These are phyloP conservation scores for Synergus laeviventris DNA, from an alignment of 2,888 invertebrate species.

Conservation along the genomic window DNA sequence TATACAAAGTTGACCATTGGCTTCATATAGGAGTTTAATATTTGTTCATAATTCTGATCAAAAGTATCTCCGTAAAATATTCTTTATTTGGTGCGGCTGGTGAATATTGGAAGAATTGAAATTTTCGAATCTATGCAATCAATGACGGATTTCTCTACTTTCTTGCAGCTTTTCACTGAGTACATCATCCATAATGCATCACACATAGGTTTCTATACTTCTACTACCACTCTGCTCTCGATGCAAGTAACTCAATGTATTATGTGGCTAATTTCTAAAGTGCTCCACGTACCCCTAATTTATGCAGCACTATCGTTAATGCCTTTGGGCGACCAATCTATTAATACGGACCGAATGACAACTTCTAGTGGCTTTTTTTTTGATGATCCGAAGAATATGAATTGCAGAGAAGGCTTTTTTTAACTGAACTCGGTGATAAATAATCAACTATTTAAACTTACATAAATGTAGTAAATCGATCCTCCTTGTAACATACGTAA, in stretches of 20 bases:
- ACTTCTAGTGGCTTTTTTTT: neutral
- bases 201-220: conserved; percentile 6
- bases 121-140: neutral
- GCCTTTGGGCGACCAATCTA: conserved; percentile 44
- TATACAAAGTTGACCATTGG: too few relatives aligned
- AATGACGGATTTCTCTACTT: neutral
- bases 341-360: conserved; percentile 47
- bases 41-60: too few relatives aligned
- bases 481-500: too few relatives aligned
- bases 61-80: neutral
- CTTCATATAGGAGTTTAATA: too few relatives aligned
- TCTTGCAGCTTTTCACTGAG: neutral
- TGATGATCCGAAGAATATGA: neutral
- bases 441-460: neutral
- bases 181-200: neutral
- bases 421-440: neutral
- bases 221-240: conserved; percentile 45
- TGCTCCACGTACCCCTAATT: conserved; percentile 62
- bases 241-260: conserved; percentile 65
- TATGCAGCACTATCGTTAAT: conserved; percentile 60
- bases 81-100: neutral
- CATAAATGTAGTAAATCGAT: too few relatives aligned
- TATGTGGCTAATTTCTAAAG: conserved; percentile 71
- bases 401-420: neutral
- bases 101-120: neutral